These are phyloP conservation scores for Caenorhabditis sp. DNA, from an alignment of 2,888 invertebrate genomes.

Conservation along the genomic window DNA sequence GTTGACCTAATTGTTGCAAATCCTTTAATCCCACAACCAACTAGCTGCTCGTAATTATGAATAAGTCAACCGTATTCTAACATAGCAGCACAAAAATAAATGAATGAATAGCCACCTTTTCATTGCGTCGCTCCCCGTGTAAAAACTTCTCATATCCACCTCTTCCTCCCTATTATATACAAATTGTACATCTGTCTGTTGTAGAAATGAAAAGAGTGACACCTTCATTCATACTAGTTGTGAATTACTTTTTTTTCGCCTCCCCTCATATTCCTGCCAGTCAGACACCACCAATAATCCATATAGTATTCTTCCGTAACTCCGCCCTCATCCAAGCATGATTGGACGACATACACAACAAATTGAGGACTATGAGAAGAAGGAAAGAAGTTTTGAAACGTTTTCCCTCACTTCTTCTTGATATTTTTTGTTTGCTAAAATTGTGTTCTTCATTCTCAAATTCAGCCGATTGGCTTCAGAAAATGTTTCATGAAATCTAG, in stretches of 20 bases:
- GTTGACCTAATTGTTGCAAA: not conserved
- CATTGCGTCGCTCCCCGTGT: not conserved
- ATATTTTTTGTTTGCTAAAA: not conserved
- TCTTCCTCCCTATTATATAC: not conserved
- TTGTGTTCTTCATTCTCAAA: not conserved
- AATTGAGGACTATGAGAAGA: not conserved
- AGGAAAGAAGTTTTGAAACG: not conserved
- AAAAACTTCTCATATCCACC: not conserved
- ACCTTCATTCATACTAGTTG: not conserved
- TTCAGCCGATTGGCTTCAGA: too few species aligned
- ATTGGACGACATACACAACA: not conserved
- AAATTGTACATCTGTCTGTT: not conserved
- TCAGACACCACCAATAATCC: not conserved
- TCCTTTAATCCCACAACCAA: not conserved
- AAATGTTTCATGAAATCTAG: too few species aligned
- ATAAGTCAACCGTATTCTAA: not conserved
- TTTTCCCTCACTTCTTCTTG: not conserved
- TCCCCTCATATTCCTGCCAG: not conserved
- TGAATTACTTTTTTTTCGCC: not conserved
- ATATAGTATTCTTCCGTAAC: not conserved
- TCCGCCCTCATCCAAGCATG: not conserved
- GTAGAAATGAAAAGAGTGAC: not conserved
- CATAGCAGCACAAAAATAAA: not conserved
- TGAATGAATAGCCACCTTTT: not conserved
- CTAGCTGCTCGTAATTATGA: not conserved